phyloP scores from a whole-genome alignment of 2,113 vertebrate genomes.

The Eidolon helvum region DNA sequence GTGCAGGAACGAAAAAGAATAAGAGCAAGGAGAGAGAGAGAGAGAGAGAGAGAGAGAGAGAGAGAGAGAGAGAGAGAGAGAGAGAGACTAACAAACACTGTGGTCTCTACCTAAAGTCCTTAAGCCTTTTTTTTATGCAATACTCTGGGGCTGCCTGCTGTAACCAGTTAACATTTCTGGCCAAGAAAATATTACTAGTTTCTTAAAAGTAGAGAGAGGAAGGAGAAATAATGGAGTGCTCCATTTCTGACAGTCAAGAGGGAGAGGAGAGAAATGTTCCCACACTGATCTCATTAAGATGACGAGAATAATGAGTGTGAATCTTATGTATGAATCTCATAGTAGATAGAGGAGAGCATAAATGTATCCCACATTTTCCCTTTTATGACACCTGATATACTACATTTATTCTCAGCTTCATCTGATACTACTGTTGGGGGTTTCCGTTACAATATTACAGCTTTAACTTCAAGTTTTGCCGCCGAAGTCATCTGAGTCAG shows the following conservation, averaged over 20 bases:
- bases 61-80: no score
- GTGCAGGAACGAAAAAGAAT: background rate
- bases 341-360: slow-evolving; percentile 55
- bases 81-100: background rate
- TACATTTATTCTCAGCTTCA: slow-evolving; percentile 47
- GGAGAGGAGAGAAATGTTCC: slow-evolving; percentile 51
- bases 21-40: background rate
- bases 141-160: background rate
- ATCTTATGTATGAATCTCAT: slow-evolving; percentile 49
- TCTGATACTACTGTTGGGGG: background rate
- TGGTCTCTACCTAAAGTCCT: background rate
- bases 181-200: slow-evolving; percentile 32
- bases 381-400: background rate
- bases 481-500: slow-evolving; percentile 36
- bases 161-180: slow-evolving; percentile 28
- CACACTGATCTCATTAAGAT: slow-evolving; percentile 71
- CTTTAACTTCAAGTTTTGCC: slow-evolving; percentile 57
- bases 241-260: slow-evolving; percentile 52
- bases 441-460: slow-evolving; percentile 50
- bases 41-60: background rate
- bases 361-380: background rate
- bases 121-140: background rate
- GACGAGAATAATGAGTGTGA: slow-evolving; percentile 61
- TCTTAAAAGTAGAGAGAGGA: slow-evolving; percentile 37
- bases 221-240: slow-evolving; percentile 36